These are phyloP conservation scores for Zaprionus davidi DNA, from an alignment of 1,140 invertebrate species.

Conservation along the genomic window DNA sequence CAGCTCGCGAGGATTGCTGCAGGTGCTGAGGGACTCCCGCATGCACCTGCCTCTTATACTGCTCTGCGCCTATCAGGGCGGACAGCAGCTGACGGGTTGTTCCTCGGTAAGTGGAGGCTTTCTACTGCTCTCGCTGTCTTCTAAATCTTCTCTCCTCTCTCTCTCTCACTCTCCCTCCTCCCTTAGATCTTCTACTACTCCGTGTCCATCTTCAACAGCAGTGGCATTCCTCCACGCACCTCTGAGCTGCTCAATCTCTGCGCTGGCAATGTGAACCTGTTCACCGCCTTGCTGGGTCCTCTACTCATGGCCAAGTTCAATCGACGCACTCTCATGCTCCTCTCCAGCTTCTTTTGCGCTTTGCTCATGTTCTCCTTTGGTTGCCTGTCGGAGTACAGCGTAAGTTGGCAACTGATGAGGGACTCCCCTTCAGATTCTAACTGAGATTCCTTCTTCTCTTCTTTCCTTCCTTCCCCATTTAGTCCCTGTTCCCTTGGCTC, in stretches of 20 bases:
- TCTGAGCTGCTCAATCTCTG: slow-evolving; percentile 88
- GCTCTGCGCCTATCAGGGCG: slow-evolving; percentile 89
- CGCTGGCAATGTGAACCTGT: slow-evolving; percentile 88
- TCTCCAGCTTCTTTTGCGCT: slow-evolving; percentile 85
- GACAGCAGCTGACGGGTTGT: slow-evolving; percentile 93
- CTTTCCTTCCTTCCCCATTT: background rate
- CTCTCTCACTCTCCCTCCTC: background rate
- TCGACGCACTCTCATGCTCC: slow-evolving; percentile 85
- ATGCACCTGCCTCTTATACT: slow-evolving; percentile 88
- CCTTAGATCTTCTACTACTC: slow-evolving; percentile 91
- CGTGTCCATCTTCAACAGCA: slow-evolving; percentile 87
- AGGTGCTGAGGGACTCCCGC: slow-evolving; percentile 43
- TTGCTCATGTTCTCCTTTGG: slow-evolving; percentile 86
- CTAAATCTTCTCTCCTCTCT: background rate
- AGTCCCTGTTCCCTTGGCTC: slow-evolving; percentile 86
- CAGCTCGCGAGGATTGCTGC: slow-evolving; percentile 84
- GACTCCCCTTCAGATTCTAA: background rate
- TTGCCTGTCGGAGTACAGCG: slow-evolving; percentile 85
- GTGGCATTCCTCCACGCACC: slow-evolving; percentile 85
- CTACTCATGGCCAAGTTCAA: slow-evolving; percentile 86
- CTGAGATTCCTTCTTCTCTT: background rate
- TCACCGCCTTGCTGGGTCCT: slow-evolving; percentile 88
- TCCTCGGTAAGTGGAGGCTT: slow-evolving; percentile 89
- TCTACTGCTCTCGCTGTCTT: background rate
- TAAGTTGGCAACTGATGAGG: slow-evolving; percentile 56